Base-by-base conservation (phyloP, 1,140 invertebrate genomes). In the Scaptomyza montana region DNA sequence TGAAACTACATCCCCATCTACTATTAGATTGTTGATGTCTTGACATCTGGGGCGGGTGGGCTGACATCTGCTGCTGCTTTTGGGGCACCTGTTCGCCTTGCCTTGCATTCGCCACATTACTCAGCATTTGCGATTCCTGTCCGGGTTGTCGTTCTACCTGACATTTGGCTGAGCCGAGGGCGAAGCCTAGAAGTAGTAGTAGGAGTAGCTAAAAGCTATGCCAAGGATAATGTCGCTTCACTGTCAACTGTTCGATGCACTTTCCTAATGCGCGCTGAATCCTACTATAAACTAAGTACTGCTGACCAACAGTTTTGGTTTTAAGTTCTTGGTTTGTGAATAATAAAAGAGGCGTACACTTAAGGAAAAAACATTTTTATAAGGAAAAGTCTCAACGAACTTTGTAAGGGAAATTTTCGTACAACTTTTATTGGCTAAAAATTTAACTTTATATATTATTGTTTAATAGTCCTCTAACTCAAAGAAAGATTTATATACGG, bases 181-280 rank as follows among this genome's bases (percentile, higher is more conserved):
- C 30, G 10, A 54, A 53, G 39, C 61, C 46, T 12, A 10, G 46
- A 2, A 49, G 12, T 21, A 33, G 30, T 25, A 9, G 33, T 36
- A 7, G 33, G 1, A 36, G 33, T 36, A 9, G 57, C 64, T 66
- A 57, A 57, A 57, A 67, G 54, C 61, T 36, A 36, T 33, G 46
- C 45, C 61, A 7, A 36, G 62, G 69, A 59, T 66, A 66, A 66
- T 41, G 57, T 66, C 21, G 7, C 13, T 39, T 7, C 33, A 2
- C 68, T 71, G 53, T 71, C 62, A 59, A 66, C 66, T 61, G 39
- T 55, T 36, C 39, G 46, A 72, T 53, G 47, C 39, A 50, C 46
- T 46, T 60, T 7, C 30, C 39, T 5, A 43, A 43, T 43, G 10
- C 39, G 12, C 39, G 33, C 39, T n/a, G 10, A 43, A 4, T n/a